These are phyloP conservation scores for Sepiola atlantica DNA, from an alignment of 2,888 invertebrate genomes.

Conservation along the genomic window DNA sequence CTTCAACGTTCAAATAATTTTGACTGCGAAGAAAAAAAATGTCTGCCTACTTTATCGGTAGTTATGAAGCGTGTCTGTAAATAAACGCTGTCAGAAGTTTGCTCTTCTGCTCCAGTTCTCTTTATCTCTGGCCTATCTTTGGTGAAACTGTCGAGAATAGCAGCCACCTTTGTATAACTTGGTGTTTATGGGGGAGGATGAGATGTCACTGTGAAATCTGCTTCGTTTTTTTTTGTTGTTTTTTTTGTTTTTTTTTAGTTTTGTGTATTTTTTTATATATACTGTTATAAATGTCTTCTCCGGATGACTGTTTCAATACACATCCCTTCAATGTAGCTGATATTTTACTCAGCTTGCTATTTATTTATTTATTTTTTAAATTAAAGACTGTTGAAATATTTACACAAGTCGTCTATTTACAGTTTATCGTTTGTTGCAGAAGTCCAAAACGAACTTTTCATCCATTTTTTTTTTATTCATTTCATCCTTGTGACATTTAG, in stretches of 20 bases:
- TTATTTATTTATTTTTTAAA: not conserved
- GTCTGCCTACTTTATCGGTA: not conserved
- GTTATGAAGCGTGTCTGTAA: not conserved
- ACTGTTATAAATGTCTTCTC: no score
- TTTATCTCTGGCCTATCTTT: slow-evolving; percentile 5
- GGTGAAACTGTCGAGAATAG: not conserved
- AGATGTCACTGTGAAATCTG: not conserved
- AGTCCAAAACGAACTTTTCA: no score
- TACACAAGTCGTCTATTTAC: not conserved
- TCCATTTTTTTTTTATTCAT: no score
- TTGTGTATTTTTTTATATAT: no score
- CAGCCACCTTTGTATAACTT: not conserved
- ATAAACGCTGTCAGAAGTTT: not conserved
- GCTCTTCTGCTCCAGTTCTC: not conserved
- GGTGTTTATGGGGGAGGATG: not conserved
- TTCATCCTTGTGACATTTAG: no score
- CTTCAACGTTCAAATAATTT: not conserved
- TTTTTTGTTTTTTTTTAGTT: not conserved
- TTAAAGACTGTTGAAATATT: not conserved
- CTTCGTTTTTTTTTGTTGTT: not conserved
- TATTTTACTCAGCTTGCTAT: not conserved
- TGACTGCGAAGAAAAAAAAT: not conserved
- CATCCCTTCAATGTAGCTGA: not conserved
- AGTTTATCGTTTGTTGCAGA: not conserved
- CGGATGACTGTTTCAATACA: not conserved